phyloP scores from a whole-genome alignment of 37 sponge, comb jelly and placozoan species.

The Chondrosia reniformis region DNA sequence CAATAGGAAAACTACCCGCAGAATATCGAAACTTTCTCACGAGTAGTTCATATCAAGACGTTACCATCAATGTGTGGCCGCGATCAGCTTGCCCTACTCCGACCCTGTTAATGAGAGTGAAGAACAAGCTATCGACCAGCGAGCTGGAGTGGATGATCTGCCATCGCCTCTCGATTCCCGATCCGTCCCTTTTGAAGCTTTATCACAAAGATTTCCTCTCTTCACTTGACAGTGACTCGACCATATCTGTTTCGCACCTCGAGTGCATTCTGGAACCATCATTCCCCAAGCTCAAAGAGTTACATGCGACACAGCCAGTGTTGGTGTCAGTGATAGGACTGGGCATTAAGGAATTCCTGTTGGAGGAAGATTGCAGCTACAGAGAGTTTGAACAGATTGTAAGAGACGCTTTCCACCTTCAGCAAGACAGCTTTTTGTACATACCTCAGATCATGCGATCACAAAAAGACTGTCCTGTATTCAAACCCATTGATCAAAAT shows the following conservation, averaged over 20 bases:
- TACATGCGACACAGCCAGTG: background rate
- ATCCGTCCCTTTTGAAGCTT: slow-evolving; percentile 25
- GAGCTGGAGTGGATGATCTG: slow-evolving; percentile 67
- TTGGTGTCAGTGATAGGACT: slow-evolving; percentile 44
- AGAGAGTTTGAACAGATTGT: slow-evolving; percentile 32
- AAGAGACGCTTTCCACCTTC: slow-evolving; percentile 16
- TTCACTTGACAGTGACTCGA: background rate
- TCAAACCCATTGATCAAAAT: background rate
- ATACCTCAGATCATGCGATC: slow-evolving; percentile 41
- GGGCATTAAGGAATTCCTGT: slow-evolving; percentile 33
- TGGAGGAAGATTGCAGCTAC: slow-evolving; percentile 21
- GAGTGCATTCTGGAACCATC: slow-evolving; percentile 14
- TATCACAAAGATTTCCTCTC: slow-evolving; percentile 31
- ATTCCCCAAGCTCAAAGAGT: background rate
- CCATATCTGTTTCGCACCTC: slow-evolving; percentile 13
- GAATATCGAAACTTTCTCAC: background rate
- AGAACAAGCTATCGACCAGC: slow-evolving; percentile 14
- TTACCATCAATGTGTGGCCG: slow-evolving; percentile 37
- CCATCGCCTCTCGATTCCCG: slow-evolving; percentile 5
- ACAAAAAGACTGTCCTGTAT: background rate
- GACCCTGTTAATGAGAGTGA: slow-evolving; percentile 34
- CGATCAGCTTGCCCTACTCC: background rate
- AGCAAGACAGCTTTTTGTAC: slow-evolving; percentile 44
- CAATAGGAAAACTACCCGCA: slow-evolving; percentile 10
- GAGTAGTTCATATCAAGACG: background rate